Evolutionary conservation across 2,888 invertebrate genomes (phyloP), one percentile per base, ranked within the genome.

Genomic region (Oligia latruncula): DNA sequence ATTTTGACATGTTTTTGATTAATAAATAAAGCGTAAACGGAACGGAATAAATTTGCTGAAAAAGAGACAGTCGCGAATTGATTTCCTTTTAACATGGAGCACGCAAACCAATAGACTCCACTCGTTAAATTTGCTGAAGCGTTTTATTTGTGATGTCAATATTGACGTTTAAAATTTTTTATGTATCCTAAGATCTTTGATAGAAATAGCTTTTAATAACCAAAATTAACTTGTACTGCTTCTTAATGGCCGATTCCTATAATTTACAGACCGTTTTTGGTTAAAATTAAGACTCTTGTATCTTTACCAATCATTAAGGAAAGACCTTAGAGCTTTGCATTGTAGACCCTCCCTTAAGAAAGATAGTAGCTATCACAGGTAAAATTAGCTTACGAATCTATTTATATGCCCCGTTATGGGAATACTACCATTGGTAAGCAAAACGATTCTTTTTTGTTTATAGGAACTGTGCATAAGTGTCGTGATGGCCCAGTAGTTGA

Each of bases 101-200:
- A 78, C 82, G 82, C 81, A 82, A 80, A 80, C 77, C 71, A 29
- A 29, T 29, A 29, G 29, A 29, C 29, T 29, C 29, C 29, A 29
- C 29, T 29, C 29, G 29, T 29, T 29, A 29, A 29, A 29, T 29
- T 29, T 86, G 80, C 77, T 77, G 66, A 80, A 92, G 91, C 87
- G 90, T 92, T 89, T 92, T 90, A 92, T 80, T 77, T 35, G 70
- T 78, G 84, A 87, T 86, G 80, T 84, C 71, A 82, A 70, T 82
- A 60, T 67, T 60, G 20, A 60, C 49, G 40, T 78, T 78, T 13
- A 13, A 52, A 35, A 0, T 3, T 67, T 58, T 46, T 67, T 20
- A 43, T 62, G 15, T 43, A 43, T 46, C 0, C 40, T 20, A 40
- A 40, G 1, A 13, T 72, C 17, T 17, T n/a, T 72, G 17, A 40